These are phyloP conservation scores for Oasisia sp. DNA, from an alignment of 2,888 invertebrate species.

Conservation along the genomic window DNA sequence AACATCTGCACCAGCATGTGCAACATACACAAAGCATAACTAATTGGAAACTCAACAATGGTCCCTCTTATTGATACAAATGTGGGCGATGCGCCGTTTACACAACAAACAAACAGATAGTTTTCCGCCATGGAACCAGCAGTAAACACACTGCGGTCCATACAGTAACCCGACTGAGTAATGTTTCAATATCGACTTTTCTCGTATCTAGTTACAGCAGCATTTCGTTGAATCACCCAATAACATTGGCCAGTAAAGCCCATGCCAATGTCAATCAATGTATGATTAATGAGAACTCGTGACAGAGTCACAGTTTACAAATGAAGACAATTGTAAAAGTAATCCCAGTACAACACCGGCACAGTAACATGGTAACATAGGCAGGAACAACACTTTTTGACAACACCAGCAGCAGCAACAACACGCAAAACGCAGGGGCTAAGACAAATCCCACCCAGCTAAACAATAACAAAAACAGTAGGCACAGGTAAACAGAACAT, in stretches of 20 bases:
- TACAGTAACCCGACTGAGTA: not conserved
- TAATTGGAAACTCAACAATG: not conserved
- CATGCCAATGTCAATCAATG: not conserved
- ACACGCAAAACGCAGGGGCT: not conserved
- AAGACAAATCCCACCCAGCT: not conserved
- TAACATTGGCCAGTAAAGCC: not conserved
- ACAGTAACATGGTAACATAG: constrained; percentile 5
- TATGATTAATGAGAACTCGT: not conserved
- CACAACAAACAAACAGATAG: not conserved
- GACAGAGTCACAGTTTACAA: not conserved
- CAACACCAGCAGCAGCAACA: not conserved
- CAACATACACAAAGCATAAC: constrained; percentile 3
- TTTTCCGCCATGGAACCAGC: not conserved
- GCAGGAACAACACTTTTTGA: not conserved
- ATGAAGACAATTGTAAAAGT: not conserved
- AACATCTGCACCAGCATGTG: constrained; percentile 5
- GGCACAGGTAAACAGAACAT: not conserved
- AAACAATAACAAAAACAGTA: not conserved
- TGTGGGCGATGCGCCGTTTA: not conserved
- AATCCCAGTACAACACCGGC: constrained; percentile 6
- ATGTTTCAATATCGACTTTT: not conserved
- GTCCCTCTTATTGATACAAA: not conserved
- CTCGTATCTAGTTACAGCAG: not conserved
- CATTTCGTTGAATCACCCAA: not conserved
- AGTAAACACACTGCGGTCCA: not conserved